Conservation (phyloP, 2,797 vertebrate species). For the Sebastes aleutianus region DNA sequence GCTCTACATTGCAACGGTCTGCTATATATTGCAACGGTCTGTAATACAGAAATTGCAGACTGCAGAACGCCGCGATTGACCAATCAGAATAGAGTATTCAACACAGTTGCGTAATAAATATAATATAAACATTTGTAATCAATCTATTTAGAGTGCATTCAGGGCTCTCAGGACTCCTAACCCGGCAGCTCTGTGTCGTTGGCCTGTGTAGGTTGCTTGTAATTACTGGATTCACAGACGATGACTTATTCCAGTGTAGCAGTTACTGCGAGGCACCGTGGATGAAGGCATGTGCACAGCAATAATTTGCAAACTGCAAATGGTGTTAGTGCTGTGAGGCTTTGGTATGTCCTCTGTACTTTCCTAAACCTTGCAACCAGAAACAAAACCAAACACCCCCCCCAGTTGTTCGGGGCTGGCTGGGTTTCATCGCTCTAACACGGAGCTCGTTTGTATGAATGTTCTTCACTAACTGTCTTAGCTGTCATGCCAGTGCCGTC, state of each 20-base stretch:
- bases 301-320: neutral
- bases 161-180: neutral
- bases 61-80: too few species aligned
- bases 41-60: too few species aligned
- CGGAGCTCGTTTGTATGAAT: neutral
- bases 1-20: too few species aligned
- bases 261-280: neutral
- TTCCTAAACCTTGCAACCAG: neutral
- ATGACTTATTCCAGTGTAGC: neutral
- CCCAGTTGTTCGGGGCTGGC: neutral
- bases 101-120: too few species aligned
- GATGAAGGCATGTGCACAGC: neutral
- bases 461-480: slow-evolving; percentile 1
- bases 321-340: neutral
- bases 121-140: neutral
- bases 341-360: neutral
- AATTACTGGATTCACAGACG: slow-evolving; percentile 2
- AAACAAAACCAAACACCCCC: neutral
- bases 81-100: too few species aligned
- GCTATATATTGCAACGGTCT: too few species aligned
- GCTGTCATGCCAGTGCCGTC: slow-evolving; percentile 16
- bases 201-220: neutral
- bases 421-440: neutral
- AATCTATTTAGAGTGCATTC: neutral
- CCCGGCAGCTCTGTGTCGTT: neutral